Conservation (phyloP, 2,113 vertebrate genomes). For the Oriolus oriolus region DNA sequence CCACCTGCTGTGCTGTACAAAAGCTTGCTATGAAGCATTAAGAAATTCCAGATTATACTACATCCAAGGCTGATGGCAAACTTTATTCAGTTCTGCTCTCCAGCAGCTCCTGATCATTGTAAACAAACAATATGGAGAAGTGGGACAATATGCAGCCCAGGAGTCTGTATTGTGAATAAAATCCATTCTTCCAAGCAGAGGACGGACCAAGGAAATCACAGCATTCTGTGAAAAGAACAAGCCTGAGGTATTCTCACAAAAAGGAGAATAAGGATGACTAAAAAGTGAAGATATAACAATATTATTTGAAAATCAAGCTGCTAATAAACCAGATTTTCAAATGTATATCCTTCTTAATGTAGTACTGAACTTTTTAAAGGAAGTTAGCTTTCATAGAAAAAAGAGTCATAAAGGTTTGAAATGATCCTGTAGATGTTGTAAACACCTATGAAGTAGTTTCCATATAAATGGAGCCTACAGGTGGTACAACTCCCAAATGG, state of each 20-base stretch:
- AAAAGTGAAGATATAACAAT: neutral
- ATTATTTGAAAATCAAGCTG: neutral
- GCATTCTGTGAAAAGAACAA: neutral
- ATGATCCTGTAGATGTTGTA: neutral
- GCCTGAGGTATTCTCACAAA: neutral
- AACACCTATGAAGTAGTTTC: neutral
- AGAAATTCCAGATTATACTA: neutral
- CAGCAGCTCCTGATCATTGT: neutral
- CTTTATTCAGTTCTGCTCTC: neutral
- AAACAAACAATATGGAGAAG: neutral
- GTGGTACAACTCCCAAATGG: neutral
- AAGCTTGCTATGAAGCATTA: neutral
- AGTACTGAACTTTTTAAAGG: neutral
- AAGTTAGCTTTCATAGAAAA: neutral
- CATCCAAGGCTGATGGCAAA: neutral
- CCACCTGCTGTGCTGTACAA: neutral
- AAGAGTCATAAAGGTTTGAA: neutral
- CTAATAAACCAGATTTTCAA: neutral
- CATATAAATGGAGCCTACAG: neutral
- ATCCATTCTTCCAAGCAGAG: neutral
- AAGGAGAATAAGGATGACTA: neutral
- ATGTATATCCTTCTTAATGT: neutral
- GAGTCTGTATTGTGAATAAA: neutral
- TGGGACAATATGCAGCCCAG: neutral
- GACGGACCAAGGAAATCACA: neutral